These are phyloP conservation scores for Cyphomyrmex costatus DNA, from an alignment of 1,140 invertebrate genomes.

Conservation along the genomic window DNA sequence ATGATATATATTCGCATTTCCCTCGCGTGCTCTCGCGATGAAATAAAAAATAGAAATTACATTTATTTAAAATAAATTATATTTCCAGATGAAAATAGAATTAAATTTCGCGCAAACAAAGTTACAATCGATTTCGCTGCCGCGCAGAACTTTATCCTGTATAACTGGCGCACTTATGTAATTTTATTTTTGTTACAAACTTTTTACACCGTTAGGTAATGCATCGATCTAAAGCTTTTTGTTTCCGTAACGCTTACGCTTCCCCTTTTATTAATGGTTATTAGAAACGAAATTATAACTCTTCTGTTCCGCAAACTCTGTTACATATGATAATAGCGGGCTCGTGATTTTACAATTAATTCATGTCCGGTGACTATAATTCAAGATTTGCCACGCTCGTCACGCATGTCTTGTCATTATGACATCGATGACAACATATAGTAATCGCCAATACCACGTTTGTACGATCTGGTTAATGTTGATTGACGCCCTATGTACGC, in stretches of 20 bases:
- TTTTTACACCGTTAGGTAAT: neutral
- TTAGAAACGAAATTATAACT: neutral
- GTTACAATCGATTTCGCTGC: neutral
- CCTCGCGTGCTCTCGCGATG: neutral
- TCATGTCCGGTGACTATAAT: slow-evolving; percentile 38
- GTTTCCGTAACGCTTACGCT: neutral
- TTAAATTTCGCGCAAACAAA: neutral
- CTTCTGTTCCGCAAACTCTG: too few species aligned
- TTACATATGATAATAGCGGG: neutral
- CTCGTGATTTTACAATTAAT: slow-evolving; percentile 45
- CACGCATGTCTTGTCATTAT: slow-evolving; percentile 61
- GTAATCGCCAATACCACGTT: slow-evolving; percentile 65
- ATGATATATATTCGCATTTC: slow-evolving; percentile 44
- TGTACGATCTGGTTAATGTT: slow-evolving; percentile 69
- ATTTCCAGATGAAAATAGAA: neutral
- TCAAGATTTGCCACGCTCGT: slow-evolving; percentile 52
- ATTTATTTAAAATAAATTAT: slow-evolving; percentile 6
- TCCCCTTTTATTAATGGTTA: neutral
- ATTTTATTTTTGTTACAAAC: neutral
- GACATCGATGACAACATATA: slow-evolving; percentile 63
- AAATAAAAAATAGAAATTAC: neutral
- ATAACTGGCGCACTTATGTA: neutral
- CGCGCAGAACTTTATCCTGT: neutral
- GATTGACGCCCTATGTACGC: slow-evolving; percentile 67
- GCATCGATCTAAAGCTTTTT: neutral